phyloP scores from a whole-genome alignment of 2,113 vertebrate species.

The Eudorcas thomsonii region DNA sequence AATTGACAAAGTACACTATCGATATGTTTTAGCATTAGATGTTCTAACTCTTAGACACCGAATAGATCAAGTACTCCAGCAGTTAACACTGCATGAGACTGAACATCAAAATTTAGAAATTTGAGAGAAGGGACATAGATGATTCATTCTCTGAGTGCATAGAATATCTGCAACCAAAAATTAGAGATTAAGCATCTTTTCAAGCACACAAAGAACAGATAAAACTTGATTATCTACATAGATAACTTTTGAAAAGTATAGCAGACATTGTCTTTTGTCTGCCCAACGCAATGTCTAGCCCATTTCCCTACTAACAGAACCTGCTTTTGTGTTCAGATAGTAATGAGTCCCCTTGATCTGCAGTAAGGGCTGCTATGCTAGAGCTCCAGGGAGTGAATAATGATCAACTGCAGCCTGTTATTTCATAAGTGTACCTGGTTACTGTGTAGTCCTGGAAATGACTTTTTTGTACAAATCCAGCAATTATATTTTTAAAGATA shows the following conservation, averaged over 20 bases:
- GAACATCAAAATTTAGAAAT: not conserved
- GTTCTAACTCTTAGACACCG: not conserved
- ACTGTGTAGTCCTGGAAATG: not conserved
- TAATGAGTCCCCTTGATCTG: not conserved
- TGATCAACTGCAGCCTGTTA: not conserved
- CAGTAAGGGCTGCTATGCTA: not conserved
- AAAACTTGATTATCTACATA: not conserved
- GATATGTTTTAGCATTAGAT: not conserved
- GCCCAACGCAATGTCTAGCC: not conserved
- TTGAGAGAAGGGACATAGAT: not conserved
- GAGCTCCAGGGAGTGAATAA: not conserved
- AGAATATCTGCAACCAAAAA: not conserved
- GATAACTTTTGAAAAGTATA: not conserved
- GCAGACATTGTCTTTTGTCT: not conserved
- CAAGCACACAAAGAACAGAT: not conserved
- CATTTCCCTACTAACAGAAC: not conserved
- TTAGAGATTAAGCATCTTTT: not conserved
- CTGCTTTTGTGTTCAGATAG: not conserved
- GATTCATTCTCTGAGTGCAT: not conserved
- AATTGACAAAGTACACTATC: not conserved
- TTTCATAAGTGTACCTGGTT: not conserved
- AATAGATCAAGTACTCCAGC: not conserved
- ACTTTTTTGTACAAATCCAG: not conserved
- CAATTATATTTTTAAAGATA: not conserved
- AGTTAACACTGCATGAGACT: not conserved